Evolutionary conservation across 2,888 invertebrate genomes (phyloP).

Genomic region (Plebejus melissa): DNA sequence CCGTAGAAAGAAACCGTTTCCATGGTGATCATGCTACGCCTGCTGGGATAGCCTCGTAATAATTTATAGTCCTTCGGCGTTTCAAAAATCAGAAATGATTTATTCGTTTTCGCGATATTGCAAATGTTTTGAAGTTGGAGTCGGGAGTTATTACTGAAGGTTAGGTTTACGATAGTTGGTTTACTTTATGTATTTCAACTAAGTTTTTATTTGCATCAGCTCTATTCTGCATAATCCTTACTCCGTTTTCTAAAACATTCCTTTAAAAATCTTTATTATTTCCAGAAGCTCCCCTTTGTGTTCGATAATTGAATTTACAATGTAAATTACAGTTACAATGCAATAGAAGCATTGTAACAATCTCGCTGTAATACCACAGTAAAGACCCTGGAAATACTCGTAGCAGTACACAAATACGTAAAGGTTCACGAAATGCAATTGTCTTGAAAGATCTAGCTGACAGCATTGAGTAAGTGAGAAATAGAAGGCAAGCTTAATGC

Average conservation of each 20-base stretch:
- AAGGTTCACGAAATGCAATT: background rate
- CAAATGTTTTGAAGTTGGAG: slow-evolving; percentile 5
- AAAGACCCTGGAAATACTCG: background rate
- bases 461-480: too few species aligned
- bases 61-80: slow-evolving; percentile 40
- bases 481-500: too few species aligned
- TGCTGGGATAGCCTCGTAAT: slow-evolving; percentile 39
- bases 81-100: slow-evolving; percentile 16
- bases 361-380: background rate
- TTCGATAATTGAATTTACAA: background rate
- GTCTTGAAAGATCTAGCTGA: too few species aligned
- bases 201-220: background rate
- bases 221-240: background rate
- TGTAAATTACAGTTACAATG: background rate
- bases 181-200: background rate
- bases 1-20: too few species aligned
- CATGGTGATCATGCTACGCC: too few species aligned
- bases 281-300: background rate
- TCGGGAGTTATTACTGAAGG: background rate
- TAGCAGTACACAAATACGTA: background rate
- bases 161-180: background rate
- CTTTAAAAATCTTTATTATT: background rate
- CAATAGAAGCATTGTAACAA: background rate
- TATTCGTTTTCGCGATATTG: slow-evolving; percentile 15
- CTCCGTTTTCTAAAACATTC: background rate